Percentiles rank a stretch among this genome's conserved stretches.
Evolutionary conservation across 2,797 vertebrate species (phyloP).

Genomic region (Mormyrus proboscirostris): DNA sequence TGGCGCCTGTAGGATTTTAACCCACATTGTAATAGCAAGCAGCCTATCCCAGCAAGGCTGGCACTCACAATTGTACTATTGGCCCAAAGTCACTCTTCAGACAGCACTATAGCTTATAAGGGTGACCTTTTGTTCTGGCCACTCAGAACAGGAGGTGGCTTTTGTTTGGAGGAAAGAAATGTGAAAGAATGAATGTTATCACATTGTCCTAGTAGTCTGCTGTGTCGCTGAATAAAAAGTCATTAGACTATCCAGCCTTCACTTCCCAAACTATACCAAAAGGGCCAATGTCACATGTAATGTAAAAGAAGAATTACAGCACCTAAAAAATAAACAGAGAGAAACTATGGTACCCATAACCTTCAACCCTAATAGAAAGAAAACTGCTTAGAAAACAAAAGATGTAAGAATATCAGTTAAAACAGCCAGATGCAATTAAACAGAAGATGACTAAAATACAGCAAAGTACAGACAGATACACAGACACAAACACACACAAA

Average conservation of each 20-base stretch:
- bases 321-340: background rate
- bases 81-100: background rate
- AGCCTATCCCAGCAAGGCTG: background rate
- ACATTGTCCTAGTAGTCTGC: background rate
- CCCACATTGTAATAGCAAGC: background rate
- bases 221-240: background rate
- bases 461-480: background rate
- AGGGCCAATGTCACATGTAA: background rate
- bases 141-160: background rate
- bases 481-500: background rate
- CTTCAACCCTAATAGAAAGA: background rate
- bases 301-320: background rate
- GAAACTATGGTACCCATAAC: background rate
- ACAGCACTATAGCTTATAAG: background rate
- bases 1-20: background rate
- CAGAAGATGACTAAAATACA: background rate
- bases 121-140: conserved; percentile 3
- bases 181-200: too few relatives aligned
- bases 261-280: background rate
- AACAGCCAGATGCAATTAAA: background rate
- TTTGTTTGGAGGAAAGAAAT: conserved; percentile 3
- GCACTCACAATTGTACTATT: background rate
- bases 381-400: background rate
- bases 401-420: background rate
- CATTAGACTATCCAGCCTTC: background rate